Evolutionary conservation across 2,797 vertebrate species (phyloP).

Genomic region (Periparus ater): DNA sequence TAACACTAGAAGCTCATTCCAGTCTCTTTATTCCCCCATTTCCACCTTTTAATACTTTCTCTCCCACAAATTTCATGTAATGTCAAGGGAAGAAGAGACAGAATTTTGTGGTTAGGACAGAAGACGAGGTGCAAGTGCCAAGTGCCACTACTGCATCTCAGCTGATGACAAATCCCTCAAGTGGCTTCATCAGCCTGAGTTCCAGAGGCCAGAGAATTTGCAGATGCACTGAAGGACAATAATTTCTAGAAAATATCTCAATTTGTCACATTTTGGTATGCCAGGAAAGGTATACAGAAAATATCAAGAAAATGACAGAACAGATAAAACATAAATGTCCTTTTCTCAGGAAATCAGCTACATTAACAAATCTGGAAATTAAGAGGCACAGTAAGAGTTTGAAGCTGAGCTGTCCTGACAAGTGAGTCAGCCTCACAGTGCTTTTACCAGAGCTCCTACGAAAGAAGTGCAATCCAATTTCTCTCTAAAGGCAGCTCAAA

Average conservation of each 20-base stretch:
- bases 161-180: not conserved
- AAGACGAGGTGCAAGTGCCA: not conserved
- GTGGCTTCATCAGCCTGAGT: not conserved
- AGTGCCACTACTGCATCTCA: not conserved
- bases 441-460: conserved; percentile 19
- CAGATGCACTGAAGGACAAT: not conserved
- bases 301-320: not conserved
- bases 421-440: not conserved
- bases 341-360: not conserved
- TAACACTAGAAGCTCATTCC: not conserved
- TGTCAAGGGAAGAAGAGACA: not conserved
- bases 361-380: conserved; percentile 7
- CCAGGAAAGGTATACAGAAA: not conserved
- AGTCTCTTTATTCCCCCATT: not conserved
- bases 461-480: conserved; percentile 14
- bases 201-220: not conserved
- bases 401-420: conserved; percentile 59
- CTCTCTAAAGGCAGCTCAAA: not conserved
- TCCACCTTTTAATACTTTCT: not conserved
- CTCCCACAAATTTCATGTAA: not conserved
- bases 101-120: not conserved
- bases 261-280: not conserved
- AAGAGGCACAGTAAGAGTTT: not conserved
- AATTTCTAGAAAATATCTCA: not conserved
- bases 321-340: not conserved